These are phyloP conservation scores for Arrhamphus sclerolepis DNA, from an alignment of 2,797 vertebrate species.

Conservation along the genomic window DNA sequence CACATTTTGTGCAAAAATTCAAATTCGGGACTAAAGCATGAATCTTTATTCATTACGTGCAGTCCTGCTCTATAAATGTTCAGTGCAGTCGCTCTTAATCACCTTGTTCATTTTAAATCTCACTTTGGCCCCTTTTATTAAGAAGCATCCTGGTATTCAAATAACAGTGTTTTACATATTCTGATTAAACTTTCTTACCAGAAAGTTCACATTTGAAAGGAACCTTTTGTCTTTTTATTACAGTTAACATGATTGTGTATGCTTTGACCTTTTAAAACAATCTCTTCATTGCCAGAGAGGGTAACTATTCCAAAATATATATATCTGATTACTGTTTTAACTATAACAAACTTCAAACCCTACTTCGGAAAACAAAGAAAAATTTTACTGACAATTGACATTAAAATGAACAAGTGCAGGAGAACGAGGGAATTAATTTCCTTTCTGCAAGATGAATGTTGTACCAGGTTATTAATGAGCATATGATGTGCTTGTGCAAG, in stretches of 20 bases:
- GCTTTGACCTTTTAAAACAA: slow-evolving; percentile 28
- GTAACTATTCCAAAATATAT: slow-evolving; percentile 51
- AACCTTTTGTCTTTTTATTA: slow-evolving; percentile 27
- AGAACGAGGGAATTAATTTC: slow-evolving; percentile 89
- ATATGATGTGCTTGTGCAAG: slow-evolving; percentile 87
- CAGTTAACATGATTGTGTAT: slow-evolving; percentile 31
- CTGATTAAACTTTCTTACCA: slow-evolving; percentile 50
- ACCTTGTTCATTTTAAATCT: slow-evolving; percentile 97
- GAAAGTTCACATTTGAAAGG: slow-evolving; percentile 35
- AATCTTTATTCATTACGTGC: slow-evolving; percentile 99
- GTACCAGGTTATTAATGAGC: slow-evolving; percentile 90
- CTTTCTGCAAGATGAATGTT: slow-evolving; percentile 89
- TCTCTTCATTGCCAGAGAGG: slow-evolving; percentile 18
- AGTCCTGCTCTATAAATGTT: slow-evolving; percentile 96
- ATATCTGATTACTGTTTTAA: slow-evolving; percentile 67
- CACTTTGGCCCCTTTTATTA: slow-evolving; percentile 82
- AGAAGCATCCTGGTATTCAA: slow-evolving; percentile 87
- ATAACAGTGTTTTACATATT: slow-evolving; percentile 86
- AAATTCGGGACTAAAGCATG: slow-evolving; percentile 98
- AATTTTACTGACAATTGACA: slow-evolving; percentile 73
- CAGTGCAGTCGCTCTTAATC: slow-evolving; percentile 95
- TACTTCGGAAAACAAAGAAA: slow-evolving; percentile 85
- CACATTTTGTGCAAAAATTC: slow-evolving; percentile 98
- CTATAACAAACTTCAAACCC: slow-evolving; percentile 74
- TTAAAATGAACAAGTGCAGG: slow-evolving; percentile 93